Evolutionary conservation across 2,113 vertebrate genomes (phyloP), one percentile per base, ranked within the genome.

Genomic region (Pelvicachromis taeniatus): DNA sequence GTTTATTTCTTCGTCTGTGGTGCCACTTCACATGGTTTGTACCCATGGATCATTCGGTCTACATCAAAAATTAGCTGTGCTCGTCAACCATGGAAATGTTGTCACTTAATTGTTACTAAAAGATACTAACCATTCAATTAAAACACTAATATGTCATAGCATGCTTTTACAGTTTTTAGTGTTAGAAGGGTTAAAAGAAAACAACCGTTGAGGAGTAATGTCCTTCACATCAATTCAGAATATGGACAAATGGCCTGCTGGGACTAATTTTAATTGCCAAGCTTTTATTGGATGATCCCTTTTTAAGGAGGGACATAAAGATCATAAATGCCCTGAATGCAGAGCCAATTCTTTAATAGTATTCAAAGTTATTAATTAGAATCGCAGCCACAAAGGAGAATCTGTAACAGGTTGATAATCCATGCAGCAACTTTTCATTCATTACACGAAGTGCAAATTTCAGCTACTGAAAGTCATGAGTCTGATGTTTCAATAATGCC

Each of bases 401-500:
- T 84, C 58, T 50, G 35, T 53, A 84, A n/a, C 17, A 80, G 6
- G 48, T 12, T 80, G n/a, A 65, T 75, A 81, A 83, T 65, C 38
- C 56, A 83, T 50, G 45, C 14, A 33, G 55, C 4, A 50, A 23
- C 75, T 81, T 73, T 80, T 82, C 12, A 61, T 59, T 83, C 9
- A 78, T 80, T 80, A 82, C 8, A 80, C 42, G 1, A 88, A 75
- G 56, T 59, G 75, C 81, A 85, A 63, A 79, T 87, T 88, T 38
- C 33, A 87, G 59, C 42, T 52, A 11, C 8, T 59, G 8, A 88
- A 82, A 73, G 77, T 90, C 45, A 53, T 35, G 78, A 26, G 29
- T 82, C 38, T 54, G 48, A 78, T 85, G 75, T 61, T 75, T 85
- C 80, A 91, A 77, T 86, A 85, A 87, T 61, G 53, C 12, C 38